Conservation (phyloP, 2,113 vertebrate species). For the Neogobius melanostomus region DNA sequence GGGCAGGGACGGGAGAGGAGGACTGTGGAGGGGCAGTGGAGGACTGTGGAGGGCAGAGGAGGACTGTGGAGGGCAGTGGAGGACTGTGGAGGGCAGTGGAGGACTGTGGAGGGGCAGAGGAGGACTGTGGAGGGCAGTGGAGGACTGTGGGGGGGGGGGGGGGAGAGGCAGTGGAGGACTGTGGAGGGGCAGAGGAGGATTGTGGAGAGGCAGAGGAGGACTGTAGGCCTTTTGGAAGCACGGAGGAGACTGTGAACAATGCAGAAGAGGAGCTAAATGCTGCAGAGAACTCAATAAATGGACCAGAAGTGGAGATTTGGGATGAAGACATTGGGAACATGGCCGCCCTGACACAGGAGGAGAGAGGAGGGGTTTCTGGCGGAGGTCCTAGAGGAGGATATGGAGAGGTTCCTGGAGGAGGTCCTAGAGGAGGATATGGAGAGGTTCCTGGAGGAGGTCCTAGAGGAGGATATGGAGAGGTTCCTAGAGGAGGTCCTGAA, state of each 20-base stretch:
- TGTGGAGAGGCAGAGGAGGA: no score
- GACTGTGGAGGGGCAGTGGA: neutral
- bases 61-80: neutral
- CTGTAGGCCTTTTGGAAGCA: neutral
- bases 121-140: neutral
- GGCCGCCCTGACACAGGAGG: no score
- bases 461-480: neutral
- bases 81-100: neutral
- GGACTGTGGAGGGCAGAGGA: neutral
- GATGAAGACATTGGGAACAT: constrained; percentile 26
- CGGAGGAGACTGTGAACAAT: no score
- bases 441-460: no score
- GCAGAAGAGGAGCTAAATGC: neutral
- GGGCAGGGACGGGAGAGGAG: neutral
- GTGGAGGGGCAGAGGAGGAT: no score
- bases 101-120: neutral
- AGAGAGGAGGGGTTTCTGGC: no score
- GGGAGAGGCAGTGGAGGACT: no score
- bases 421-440: no score
- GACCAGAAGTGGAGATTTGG: constrained; percentile 21
- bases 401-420: neutral
- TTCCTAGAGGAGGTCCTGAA: no score
- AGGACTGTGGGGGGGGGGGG: neutral
- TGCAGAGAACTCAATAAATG: neutral
- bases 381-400: no score